These are phyloP conservation scores for Elegia similella DNA, from an alignment of 2,888 invertebrate genomes.

Conservation along the genomic window DNA sequence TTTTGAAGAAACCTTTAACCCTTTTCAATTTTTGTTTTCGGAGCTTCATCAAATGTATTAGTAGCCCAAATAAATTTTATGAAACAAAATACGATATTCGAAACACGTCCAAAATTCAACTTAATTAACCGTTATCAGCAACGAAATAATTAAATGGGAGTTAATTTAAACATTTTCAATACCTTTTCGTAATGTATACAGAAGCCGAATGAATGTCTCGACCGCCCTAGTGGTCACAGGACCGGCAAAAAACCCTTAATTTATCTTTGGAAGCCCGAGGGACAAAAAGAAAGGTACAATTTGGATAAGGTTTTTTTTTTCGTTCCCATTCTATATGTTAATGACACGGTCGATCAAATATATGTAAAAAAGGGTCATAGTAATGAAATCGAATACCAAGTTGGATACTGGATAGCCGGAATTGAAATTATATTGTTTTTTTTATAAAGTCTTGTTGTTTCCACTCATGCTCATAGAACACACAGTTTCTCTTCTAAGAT, in stretches of 20 bases:
- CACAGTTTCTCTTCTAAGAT: too few species aligned
- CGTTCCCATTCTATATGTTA: conserved; percentile 59
- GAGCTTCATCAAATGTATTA: neutral
- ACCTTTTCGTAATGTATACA: conserved; percentile 43
- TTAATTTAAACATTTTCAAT: conserved; percentile 41
- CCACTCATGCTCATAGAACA: too few species aligned
- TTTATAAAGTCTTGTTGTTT: conserved; percentile 15
- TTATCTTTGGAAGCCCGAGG: conserved; percentile 51
- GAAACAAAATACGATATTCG: neutral
- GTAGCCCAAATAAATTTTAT: neutral
- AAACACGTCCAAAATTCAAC: neutral
- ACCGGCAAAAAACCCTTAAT: conserved; percentile 48
- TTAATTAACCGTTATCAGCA: neutral
- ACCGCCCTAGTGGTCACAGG: conserved; percentile 46
- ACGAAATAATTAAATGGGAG: conserved; percentile 20
- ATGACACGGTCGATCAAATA: conserved; percentile 59
- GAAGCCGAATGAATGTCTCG: conserved; percentile 44
- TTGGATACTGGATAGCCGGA: conserved; percentile 28
- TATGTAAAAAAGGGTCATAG: conserved; percentile 57
- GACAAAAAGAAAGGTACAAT: conserved; percentile 53
- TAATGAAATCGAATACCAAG: conserved; percentile 43
- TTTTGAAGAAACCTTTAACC: too few species aligned
- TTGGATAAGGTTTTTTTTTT: conserved; percentile 55
- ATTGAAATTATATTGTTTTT: conserved; percentile 45
- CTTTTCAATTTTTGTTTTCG: too few species aligned